A percentile compares a stretch with the other conserved stretches of the same genome.
Conservation (phyloP, 2,888 invertebrate genomes). For the Nipponacmea schrenckii region DNA sequence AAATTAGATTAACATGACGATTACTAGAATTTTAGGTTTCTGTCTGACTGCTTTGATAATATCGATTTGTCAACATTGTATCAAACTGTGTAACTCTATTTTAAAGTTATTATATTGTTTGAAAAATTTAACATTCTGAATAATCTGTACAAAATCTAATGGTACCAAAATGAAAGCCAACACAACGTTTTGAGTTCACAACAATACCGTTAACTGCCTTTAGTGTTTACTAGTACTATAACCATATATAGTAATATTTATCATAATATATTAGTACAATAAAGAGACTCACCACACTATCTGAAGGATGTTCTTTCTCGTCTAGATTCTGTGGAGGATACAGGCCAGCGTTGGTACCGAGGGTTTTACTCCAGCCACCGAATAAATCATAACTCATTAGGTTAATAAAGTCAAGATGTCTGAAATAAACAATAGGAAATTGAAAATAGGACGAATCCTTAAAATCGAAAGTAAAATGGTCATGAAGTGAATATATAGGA, state of each 20-base stretch:
- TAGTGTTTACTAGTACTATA: not conserved
- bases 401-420: slow-evolving; percentile 54
- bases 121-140: no score
- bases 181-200: not conserved
- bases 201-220: not conserved
- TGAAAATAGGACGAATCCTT: not conserved
- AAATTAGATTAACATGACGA: no score
- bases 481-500: no score
- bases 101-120: no score
- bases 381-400: slow-evolving; percentile 61
- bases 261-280: no score
- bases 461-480: no score
- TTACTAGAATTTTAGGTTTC: no score
- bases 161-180: not conserved
- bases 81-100: no score
- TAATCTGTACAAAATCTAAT: no score
- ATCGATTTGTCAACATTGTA: no score
- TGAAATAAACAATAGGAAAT: slow-evolving; percentile 21
- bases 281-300: slow-evolving; percentile 34
- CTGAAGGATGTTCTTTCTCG: slow-evolving; percentile 15
- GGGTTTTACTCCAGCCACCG: slow-evolving; percentile 57
- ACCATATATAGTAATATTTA: not conserved
- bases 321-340: slow-evolving; percentile 30
- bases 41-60: no score
- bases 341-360: slow-evolving; percentile 62